A percentile compares a stretch with the other conserved stretches of the same genome.
Evolutionary conservation across 2,888 invertebrate species (phyloP).

Genomic region (Drosophila nr. perissopoda): DNA sequence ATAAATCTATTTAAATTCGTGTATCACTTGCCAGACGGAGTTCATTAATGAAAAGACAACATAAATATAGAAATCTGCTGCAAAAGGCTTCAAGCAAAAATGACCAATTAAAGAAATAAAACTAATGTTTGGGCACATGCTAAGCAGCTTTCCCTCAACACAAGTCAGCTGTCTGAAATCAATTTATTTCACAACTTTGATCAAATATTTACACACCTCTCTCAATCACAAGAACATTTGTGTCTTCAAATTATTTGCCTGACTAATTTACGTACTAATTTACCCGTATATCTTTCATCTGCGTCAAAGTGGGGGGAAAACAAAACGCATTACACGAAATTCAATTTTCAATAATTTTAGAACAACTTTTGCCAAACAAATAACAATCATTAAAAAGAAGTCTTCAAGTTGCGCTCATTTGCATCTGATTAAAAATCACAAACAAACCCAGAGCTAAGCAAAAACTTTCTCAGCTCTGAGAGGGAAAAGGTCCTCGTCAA

Average conservation of each 20-base stretch:
- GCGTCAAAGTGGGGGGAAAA: conserved; percentile 13
- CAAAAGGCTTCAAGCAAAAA: neutral
- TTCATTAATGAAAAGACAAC: neutral
- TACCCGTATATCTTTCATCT: conserved; percentile 32
- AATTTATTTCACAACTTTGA: conserved; percentile 22
- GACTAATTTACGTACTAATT: conserved; percentile 4
- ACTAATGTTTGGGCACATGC: neutral
- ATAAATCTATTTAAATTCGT: neutral
- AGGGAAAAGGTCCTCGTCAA: neutral
- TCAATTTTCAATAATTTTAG: conserved; percentile 61
- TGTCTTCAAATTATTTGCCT: neutral
- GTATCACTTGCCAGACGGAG: conserved; percentile 1
- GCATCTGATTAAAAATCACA: conserved; percentile 74
- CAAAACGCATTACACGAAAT: conserved; percentile 55
- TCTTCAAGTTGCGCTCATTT: conserved; percentile 57
- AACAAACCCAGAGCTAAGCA: conserved; percentile 29
- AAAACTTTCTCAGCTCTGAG: conserved; percentile 32
- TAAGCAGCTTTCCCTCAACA: neutral
- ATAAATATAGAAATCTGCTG: neutral
- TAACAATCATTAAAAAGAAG: conserved; percentile 58
- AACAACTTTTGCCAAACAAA: conserved; percentile 55
- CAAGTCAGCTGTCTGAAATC: neutral
- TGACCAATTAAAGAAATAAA: neutral
- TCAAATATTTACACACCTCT: conserved; percentile 28
- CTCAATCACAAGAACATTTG: neutral